A percentile compares a stretch with the other conserved stretches of the same genome.
These are phyloP conservation scores for Sebastes iracundus DNA, from an alignment of 2,797 vertebrate genomes.

Conservation along the genomic window DNA sequence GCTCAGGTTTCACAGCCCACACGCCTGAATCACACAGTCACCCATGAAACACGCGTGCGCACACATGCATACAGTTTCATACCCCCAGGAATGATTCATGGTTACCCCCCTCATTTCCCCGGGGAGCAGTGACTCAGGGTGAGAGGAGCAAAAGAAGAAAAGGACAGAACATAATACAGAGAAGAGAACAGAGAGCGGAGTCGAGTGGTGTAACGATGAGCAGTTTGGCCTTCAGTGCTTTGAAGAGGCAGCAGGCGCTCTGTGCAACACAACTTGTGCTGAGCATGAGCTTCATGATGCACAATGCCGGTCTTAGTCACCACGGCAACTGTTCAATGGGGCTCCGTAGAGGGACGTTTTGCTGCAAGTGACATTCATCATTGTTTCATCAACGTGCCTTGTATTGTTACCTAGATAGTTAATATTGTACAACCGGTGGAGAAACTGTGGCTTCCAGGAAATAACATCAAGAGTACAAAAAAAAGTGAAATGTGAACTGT, in stretches of 20 bases:
- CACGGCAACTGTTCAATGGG: conserved; percentile 67
- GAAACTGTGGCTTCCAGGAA: not conserved
- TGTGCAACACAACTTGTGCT: conserved; percentile 52
- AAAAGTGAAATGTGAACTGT: not conserved
- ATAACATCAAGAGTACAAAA: not conserved
- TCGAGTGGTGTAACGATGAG: conserved; percentile 60
- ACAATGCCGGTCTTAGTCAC: conserved; percentile 73
- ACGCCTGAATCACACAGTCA: conserved; percentile 73
- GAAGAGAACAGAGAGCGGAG: conserved; percentile 37
- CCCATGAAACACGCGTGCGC: conserved; percentile 28
- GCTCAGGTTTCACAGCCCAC: conserved; percentile 79
- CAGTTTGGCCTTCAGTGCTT: conserved; percentile 76
- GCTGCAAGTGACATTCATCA: conserved; percentile 32
- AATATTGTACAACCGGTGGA: not conserved
- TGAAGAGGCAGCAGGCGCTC: conserved; percentile 70
- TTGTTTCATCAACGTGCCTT: conserved; percentile 12
- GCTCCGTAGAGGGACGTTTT: conserved; percentile 26
- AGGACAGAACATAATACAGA: conserved; percentile 52
- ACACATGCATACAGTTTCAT: conserved; percentile 10
- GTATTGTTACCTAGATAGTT: not conserved
- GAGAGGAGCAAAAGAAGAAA: conserved; percentile 62
- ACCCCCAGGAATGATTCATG: conserved; percentile 69
- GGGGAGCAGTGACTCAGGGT: conserved; percentile 73
- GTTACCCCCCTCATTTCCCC: conserved; percentile 69
- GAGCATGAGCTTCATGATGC: conserved; percentile 66